Evolutionary conservation across 2,113 vertebrate species (phyloP).

Genomic region (Lepus europaeus): DNA sequence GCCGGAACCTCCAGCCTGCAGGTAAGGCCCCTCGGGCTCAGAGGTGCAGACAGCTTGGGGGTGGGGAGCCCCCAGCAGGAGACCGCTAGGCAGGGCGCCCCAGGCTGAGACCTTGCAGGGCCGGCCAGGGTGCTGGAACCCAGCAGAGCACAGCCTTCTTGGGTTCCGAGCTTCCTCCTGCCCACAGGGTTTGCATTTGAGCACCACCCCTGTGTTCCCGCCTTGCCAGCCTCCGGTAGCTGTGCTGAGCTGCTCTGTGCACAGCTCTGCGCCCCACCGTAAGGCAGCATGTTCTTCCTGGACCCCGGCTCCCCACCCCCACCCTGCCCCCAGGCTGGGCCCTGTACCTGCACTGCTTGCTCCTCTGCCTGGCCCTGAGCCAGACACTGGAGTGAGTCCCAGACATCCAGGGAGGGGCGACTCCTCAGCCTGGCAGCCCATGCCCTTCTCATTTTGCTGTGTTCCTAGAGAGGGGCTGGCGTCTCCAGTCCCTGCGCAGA

Average conservation of each 20-base stretch:
- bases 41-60: rapidly evolving
- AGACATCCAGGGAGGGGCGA: background rate
- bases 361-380: background rate
- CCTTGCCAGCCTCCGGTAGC: background rate
- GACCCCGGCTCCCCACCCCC: background rate
- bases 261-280: background rate
- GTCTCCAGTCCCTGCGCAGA: constrained; percentile 37
- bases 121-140: background rate
- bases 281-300: background rate
- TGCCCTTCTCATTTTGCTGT: background rate
- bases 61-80: background rate
- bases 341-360: background rate
- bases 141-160: constrained; percentile 58
- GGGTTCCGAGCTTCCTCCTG: constrained; percentile 66
- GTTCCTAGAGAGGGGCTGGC: background rate
- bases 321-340: background rate
- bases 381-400: background rate
- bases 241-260: background rate
- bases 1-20: constrained; percentile 76
- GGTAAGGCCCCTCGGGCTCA: constrained; percentile 76
- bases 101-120: background rate
- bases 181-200: constrained; percentile 54
- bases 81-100: background rate
- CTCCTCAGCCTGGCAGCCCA: background rate
- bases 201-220: background rate